Base-by-base conservation (phyloP, 2,113 vertebrate species). In the Gadus chalcogrammus region DNA sequence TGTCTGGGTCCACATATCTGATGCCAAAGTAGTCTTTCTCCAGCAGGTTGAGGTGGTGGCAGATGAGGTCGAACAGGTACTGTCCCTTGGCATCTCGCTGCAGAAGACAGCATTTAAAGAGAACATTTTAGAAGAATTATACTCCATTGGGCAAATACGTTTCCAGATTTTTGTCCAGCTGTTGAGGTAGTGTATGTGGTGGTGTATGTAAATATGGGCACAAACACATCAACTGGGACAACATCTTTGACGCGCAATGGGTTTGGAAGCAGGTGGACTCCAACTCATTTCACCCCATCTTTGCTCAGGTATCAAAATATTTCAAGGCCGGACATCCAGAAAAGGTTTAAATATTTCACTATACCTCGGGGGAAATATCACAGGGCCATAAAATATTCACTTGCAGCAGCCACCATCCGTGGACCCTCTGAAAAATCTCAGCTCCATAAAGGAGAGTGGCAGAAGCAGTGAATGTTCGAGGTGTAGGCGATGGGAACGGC, bases 11-110 rank as follows among this genome's bases (percentile, higher is more conserved):
- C 84, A 97, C 96, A 81, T 95, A 99, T 77, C 96, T 91, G 75
- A 99, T 98, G 68, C 96, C 96, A 69, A 99, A 99, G 87, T 99
- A 99, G 80, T 99, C 97, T 88, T 97, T 99, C 90, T 99, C 97
- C 86, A 99, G 92, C 70, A 99, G 91, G 91, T 96, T 98, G 80
- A 98, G 91, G 91, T 99, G 96, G 84, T 97, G 95, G 84, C 96
- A 98, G 53, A 98, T 94, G 56, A 96, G 95, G 84, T 98, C 97
- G n/a, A 99, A 97, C 72, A 99, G 90, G 89, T 95, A 97, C 89
- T 97, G 96, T 62, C 96, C 96, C 84, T 98, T 99, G 79, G 96
- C 94, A 91, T 98, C 96, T 84, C 95, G 94, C 97, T 99, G 93
- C 71, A 88, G 18, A 16, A 58, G 15, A 58, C 55, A 58, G n/a